Conservation (phyloP, 2,797 vertebrate genomes). For the Phrynocephalus forsythii region DNA sequence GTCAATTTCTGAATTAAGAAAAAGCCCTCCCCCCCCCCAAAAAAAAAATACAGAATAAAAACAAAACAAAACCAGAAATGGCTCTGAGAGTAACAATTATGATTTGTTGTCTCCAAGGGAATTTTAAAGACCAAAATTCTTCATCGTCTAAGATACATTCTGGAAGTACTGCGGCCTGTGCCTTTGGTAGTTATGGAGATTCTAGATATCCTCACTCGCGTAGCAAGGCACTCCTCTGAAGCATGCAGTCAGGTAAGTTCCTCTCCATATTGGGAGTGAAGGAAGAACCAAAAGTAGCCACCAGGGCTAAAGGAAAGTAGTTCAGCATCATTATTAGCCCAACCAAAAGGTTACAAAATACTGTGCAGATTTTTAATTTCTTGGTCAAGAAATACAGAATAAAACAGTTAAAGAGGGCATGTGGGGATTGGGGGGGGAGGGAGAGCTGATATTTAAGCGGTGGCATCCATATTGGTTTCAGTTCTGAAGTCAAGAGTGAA, state of each 20-base stretch:
- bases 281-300: not conserved
- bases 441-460: not conserved
- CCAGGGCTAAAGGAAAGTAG: not conserved
- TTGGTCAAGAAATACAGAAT: not conserved
- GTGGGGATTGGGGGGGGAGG: not conserved
- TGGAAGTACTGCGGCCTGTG: slow-evolving; percentile 90
- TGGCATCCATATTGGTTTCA: not conserved
- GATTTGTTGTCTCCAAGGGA: slow-evolving; percentile 78
- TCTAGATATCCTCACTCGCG: slow-evolving; percentile 87
- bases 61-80: not conserved
- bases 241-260: slow-evolving; percentile 84
- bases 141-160: slow-evolving; percentile 91
- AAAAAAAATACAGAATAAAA: no score
- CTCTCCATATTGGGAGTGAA: not conserved
- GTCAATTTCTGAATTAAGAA: no score
- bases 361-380: not conserved
- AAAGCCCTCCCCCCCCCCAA: no score
- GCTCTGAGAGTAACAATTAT: not conserved
- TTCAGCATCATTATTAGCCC: not conserved
- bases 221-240: slow-evolving; percentile 89
- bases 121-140: slow-evolving; percentile 93
- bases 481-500: not conserved
- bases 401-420: not conserved
- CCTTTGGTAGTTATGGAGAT: slow-evolving; percentile 87
- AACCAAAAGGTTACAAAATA: not conserved